Conservation (phyloP, 2,797 vertebrate species). For the Amazona ochrocephala region DNA sequence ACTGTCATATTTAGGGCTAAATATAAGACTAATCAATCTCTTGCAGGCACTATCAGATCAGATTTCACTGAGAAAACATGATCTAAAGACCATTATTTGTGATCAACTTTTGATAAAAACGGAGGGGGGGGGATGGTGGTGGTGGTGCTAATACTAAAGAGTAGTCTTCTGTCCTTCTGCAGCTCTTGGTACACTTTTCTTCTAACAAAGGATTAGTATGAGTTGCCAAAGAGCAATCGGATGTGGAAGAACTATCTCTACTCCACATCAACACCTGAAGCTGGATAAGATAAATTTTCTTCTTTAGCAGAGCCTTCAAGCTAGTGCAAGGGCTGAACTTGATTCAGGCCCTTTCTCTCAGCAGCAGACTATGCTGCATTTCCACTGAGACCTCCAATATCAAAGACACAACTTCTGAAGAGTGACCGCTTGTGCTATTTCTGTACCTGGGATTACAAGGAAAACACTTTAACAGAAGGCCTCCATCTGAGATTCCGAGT, state of each 20-base stretch:
- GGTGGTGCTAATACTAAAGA: background rate
- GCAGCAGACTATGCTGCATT: background rate
- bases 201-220: background rate
- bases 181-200: background rate
- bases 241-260: background rate
- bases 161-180: background rate
- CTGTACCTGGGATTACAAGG: background rate
- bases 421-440: background rate
- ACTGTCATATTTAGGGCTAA: background rate
- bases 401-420: accelerated
- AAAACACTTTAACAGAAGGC: background rate
- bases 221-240: background rate
- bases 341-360: background rate
- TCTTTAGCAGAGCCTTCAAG: background rate
- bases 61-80: background rate
- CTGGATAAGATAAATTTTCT: background rate
- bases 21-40: background rate
- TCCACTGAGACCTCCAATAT: background rate
- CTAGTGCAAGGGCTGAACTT: background rate
- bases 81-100: background rate
- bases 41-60: background rate
- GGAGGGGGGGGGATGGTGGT: accelerated
- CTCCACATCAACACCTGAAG: background rate
- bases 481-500: background rate
- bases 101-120: background rate